Percentiles rank a stretch among this genome's conserved stretches.
These are phyloP conservation scores for Alosa alosa DNA, from an alignment of 2,113 vertebrate genomes.

Conservation along the genomic window DNA sequence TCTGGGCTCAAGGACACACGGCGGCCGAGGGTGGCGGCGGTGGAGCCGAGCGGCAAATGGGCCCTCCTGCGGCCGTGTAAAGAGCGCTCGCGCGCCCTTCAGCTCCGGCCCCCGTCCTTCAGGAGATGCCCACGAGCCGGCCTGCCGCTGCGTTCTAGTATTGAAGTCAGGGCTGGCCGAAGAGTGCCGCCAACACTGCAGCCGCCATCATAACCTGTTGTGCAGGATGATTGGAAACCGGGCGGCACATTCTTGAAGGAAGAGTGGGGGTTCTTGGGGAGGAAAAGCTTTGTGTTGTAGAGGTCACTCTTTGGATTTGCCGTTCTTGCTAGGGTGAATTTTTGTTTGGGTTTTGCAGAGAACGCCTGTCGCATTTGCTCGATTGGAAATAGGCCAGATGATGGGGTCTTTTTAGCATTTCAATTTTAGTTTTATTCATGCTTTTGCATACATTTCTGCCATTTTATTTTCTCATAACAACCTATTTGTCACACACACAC, in stretches of 20 bases:
- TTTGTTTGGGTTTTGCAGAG: conserved; percentile 15
- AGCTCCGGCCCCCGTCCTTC: conserved; percentile 54
- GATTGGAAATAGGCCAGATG: conserved; percentile 24
- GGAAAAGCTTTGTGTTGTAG: neutral
- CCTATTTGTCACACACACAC: neutral
- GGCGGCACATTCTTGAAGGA: conserved; percentile 50
- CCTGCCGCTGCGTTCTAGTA: conserved; percentile 70
- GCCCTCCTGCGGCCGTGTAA: conserved; percentile 57
- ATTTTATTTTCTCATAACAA: neutral
- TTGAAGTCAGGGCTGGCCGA: conserved; percentile 48
- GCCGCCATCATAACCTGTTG: conserved; percentile 49
- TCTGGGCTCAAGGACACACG: conserved; percentile 56
- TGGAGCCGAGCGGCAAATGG: conserved; percentile 54
- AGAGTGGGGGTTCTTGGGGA: neutral
- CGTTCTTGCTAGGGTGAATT: neutral
- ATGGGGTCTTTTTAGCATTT: neutral
- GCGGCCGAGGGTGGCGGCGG: conserved; percentile 54
- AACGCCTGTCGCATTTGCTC: neutral
- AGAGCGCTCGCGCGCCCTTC: conserved; percentile 61
- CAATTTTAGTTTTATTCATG: conserved; percentile 6
- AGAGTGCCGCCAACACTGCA: conserved; percentile 48
- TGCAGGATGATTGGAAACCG: conserved; percentile 67
- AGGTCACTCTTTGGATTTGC: neutral
- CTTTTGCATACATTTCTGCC: neutral
- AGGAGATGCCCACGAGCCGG: conserved; percentile 63